These are phyloP conservation scores for Alethe diademata DNA, from an alignment of 2,113 vertebrate genomes.

Conservation along the genomic window DNA sequence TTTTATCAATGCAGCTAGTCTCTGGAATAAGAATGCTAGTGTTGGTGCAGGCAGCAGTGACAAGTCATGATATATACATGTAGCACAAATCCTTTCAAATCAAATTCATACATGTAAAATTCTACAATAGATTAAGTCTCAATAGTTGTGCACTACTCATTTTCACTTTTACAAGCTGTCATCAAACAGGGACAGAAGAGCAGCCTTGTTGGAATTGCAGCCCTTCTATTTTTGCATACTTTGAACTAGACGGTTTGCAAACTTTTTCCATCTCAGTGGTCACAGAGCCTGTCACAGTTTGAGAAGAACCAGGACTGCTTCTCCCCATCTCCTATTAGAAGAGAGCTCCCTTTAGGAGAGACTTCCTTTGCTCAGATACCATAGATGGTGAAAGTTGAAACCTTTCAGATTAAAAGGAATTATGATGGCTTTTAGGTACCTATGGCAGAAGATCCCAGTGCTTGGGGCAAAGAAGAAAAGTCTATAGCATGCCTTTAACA, in stretches of 20 bases:
- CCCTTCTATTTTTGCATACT: constrained; percentile 31
- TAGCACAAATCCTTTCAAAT: not conserved
- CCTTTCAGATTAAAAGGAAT: not conserved
- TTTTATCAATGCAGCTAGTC: constrained; percentile 16
- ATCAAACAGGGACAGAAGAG: not conserved
- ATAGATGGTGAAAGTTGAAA: not conserved
- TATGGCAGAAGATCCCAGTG: not conserved
- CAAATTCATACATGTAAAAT: not conserved
- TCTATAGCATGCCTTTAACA: not conserved
- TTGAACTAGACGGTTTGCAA: not conserved
- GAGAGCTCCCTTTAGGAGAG: not conserved
- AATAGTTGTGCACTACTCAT: not conserved
- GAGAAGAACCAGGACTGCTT: constrained; percentile 7
- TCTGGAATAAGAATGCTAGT: not conserved
- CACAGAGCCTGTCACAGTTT: not conserved
- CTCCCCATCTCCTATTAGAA: not conserved
- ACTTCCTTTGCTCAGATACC: not conserved
- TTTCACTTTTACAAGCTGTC: not conserved
- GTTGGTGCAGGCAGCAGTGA: not conserved
- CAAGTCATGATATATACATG: not conserved
- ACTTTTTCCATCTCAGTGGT: constrained; percentile 35
- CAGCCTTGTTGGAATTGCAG: not conserved
- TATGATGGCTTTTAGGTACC: not conserved
- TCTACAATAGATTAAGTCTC: not conserved
- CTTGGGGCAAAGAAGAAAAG: not conserved